These are phyloP conservation scores for Thalassoma bifasciatum DNA, from an alignment of 2,113 vertebrate species.

Conservation along the genomic window DNA sequence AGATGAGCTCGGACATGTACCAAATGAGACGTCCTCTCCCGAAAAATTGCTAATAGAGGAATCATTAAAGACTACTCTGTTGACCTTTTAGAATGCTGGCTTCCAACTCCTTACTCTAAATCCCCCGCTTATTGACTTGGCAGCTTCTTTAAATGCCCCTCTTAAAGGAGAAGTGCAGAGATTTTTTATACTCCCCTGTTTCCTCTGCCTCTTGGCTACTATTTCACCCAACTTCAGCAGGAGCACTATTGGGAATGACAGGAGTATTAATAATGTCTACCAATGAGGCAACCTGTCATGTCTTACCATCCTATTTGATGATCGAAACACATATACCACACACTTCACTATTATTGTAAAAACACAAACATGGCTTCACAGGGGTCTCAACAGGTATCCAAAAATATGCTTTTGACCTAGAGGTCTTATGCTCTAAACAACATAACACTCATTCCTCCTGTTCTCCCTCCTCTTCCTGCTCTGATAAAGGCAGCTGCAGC, in stretches of 20 bases:
- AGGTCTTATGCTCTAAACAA: slow-evolving; percentile 28
- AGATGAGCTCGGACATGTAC: slow-evolving; percentile 52
- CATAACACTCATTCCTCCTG: slow-evolving; percentile 17
- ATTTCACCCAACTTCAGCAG: slow-evolving; percentile 50
- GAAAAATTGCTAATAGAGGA: slow-evolving; percentile 72
- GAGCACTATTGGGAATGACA: slow-evolving; percentile 47
- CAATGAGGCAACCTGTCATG: slow-evolving; percentile 35
- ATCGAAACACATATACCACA: not conserved
- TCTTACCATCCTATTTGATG: not conserved
- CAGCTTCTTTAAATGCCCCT: slow-evolving; percentile 64
- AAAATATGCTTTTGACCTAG: slow-evolving; percentile 39
- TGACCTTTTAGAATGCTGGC: slow-evolving; percentile 82
- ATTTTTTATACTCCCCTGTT: not conserved
- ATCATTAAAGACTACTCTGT: slow-evolving; percentile 77
- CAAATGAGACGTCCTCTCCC: slow-evolving; percentile 64
- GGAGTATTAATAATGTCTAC: slow-evolving; percentile 59
- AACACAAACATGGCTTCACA: slow-evolving; percentile 1
- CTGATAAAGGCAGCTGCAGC: slow-evolving; percentile 48
- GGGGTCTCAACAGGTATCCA: not conserved
- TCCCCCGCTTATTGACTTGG: slow-evolving; percentile 77
- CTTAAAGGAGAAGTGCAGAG: slow-evolving; percentile 61
- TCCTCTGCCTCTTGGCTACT: slow-evolving; percentile 28
- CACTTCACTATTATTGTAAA: not conserved
- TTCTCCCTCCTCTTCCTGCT: slow-evolving; percentile 7
- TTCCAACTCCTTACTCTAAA: slow-evolving; percentile 70